Evolutionary conservation across 2,113 vertebrate genomes (phyloP), one percentile per base, ranked within the genome.

Genomic region (Ophthalmotilapia sp.): DNA sequence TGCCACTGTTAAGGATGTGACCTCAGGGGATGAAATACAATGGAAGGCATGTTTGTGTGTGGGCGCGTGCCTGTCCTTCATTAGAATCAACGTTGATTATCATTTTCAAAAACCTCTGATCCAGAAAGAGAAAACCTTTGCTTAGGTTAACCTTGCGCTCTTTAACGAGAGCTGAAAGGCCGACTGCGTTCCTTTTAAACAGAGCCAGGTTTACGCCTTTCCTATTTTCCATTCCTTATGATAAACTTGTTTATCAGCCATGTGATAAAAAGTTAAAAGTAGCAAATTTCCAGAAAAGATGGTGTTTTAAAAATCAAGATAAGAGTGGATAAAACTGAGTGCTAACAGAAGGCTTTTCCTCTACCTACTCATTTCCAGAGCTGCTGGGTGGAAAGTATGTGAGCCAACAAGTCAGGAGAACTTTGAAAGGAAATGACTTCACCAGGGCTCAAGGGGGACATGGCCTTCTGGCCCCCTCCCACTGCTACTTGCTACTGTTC

Each of bases 371-470:
- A 62, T 82, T 90, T 89, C 90, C 87, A 89, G 49, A 88, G 82
- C 55, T 82, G 62, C 55, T 87, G 84, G 38, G 42, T 84, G 89
- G 80, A 87, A 92, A 90, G 47, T 10, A 42, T 40, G 80, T 42
- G 83, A 92, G 90, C 80, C 80, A 84, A 90, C 88, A 83, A 87
- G 81, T 90, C 89, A 88, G 83, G 83, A 88, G 91, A 47, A 75
- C 88, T 88, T 7, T 47, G 26, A 81, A 68, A 84, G 94, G 93
- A 96, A 95, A 93, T 95, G 10, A 94, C 80, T 89, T 94, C 94
- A 95, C 79, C 80, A 23, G 62, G 54, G 38, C 86, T 85, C 81
- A 6, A 45, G 5, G 73, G 86, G 88, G 89, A 90, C 7, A 9
- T 19, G 86, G 56, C 92, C 88, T 70, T 42, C 80, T 70, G 92